Evolutionary conservation across 2,888 invertebrate genomes (phyloP).

Genomic region (Mycalesis mineus): DNA sequence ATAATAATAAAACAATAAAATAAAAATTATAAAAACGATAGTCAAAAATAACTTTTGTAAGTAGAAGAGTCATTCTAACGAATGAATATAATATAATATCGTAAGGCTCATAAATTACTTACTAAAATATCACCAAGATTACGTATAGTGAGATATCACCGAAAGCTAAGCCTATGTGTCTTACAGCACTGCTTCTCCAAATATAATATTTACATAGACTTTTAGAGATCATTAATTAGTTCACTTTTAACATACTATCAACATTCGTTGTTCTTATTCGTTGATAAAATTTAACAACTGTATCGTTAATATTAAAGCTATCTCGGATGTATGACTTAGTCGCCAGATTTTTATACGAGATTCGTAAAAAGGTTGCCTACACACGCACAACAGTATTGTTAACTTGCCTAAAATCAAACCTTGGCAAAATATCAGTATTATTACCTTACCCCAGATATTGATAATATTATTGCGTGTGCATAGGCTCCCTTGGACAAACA

Average conservation of each 20-base stretch:
- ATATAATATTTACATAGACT: conserved; percentile 44
- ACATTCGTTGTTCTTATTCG: conserved; percentile 35
- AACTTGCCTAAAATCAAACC: too few relatives aligned
- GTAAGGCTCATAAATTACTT: conserved; percentile 61
- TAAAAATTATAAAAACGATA: conserved; percentile 57
- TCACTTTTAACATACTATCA: conserved; percentile 36
- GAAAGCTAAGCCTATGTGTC: conserved; percentile 50
- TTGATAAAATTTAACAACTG: conserved; percentile 32
- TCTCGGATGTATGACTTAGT: not conserved
- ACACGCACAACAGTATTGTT: too few relatives aligned
- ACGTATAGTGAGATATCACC: conserved; percentile 72
- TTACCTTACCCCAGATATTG: too few relatives aligned
- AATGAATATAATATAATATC: conserved; percentile 40
- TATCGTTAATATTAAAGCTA: not conserved
- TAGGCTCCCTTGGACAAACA: too few relatives aligned
- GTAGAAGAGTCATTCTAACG: conserved; percentile 41
- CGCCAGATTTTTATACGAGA: not conserved
- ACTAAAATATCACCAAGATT: conserved; percentile 72
- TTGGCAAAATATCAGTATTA: too few relatives aligned
- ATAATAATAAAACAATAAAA: conserved; percentile 49
- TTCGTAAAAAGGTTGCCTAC: too few relatives aligned
- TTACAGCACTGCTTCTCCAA: conserved; percentile 42
- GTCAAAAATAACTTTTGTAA: conserved; percentile 49
- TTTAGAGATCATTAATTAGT: conserved; percentile 65
- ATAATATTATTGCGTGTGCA: too few relatives aligned